Conservation (phyloP, 2,113 vertebrate species). For the Dipodomys ordii region DNA sequence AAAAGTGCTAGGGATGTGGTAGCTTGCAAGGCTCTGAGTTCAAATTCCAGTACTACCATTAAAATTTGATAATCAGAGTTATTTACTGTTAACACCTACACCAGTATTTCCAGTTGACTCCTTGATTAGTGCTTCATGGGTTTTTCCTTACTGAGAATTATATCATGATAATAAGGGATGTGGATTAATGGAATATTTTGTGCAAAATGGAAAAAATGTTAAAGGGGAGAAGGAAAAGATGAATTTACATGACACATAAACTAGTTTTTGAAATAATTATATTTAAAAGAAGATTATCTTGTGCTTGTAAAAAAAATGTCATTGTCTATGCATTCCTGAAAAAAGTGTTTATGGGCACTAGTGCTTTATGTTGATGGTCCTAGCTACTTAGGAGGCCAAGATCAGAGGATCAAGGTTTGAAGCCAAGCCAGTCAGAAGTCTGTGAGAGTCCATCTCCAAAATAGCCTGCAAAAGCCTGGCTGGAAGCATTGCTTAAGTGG, state of each 20-base stretch:
- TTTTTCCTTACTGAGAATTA: constrained; percentile 38
- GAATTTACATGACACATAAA: not conserved
- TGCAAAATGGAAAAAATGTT: constrained; percentile 43
- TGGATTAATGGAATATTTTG: not conserved
- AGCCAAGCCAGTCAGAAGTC: too few relatives aligned
- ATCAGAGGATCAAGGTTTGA: too few relatives aligned
- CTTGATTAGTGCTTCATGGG: not conserved
- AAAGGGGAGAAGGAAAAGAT: constrained; percentile 9
- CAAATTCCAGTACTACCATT: not conserved
- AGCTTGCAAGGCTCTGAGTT: too few relatives aligned
- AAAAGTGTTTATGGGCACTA: not conserved
- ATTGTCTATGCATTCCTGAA: not conserved
- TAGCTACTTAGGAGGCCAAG: too few relatives aligned
- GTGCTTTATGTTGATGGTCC: too few relatives aligned
- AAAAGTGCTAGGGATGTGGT: too few relatives aligned
- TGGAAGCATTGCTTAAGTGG: too few relatives aligned
- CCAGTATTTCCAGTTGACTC: not conserved
- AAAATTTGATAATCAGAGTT: not conserved
- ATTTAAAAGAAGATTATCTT: constrained; percentile 34
- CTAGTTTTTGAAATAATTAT: constrained; percentile 41
- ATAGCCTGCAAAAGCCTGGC: too few relatives aligned
- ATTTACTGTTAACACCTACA: not conserved
- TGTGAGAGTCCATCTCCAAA: too few relatives aligned
- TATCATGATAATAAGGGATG: not conserved
- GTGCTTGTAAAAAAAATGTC: not conserved